Evolutionary conservation across 2,113 vertebrate genomes (phyloP), one percentile per base, ranked within the genome.

Genomic region (Asarcornis scutulata): DNA sequence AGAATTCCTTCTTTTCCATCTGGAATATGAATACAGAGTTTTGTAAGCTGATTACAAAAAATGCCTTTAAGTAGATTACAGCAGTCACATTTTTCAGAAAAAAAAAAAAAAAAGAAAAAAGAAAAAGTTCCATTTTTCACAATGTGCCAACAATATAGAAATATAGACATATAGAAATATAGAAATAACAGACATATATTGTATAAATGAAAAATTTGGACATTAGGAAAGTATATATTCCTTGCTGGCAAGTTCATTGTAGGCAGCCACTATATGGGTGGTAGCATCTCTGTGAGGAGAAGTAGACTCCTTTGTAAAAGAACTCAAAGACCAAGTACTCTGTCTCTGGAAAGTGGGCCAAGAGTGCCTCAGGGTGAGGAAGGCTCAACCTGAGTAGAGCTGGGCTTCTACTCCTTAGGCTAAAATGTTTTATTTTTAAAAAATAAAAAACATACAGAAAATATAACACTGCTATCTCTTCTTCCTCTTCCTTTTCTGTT

Each of bases 101-200:
- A 62, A 62, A 60, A 60, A 8, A 60, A 34, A 46, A 60, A 40
- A 38, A 26, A n/a, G 17, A 40, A 38, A 26, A n/a, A 40, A 40
- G 11, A 40, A 40, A 46, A 26, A n/a, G 26, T 69, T 86, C 2
- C 2, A 17, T 69, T 82, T 82, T 17, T 64, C 18, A 44, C 5
- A 50, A 20, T 34, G 3, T 18, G 7, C 8, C 7, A 58, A 5
- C n/a, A 21, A 44, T 7, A 0, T 6, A 83, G 13, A 63, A 77
- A 55, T 27, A 55, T 1, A 26, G 4, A 12, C 2, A 31, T 48
- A 48, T 48, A 48, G 46, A 48, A 21, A 40, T 7, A 0, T 4
- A 80, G 15, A 63, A 77, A 55, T 27, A 55, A 48, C 1, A 26
- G 3, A 12, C 2, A 31, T 48, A 22, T 48, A 48, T 48, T 48